Percentiles rank a stretch among this genome's conserved stretches.
Conservation (phyloP, 2,797 vertebrate species). For the Rachycentron canadum region DNA sequence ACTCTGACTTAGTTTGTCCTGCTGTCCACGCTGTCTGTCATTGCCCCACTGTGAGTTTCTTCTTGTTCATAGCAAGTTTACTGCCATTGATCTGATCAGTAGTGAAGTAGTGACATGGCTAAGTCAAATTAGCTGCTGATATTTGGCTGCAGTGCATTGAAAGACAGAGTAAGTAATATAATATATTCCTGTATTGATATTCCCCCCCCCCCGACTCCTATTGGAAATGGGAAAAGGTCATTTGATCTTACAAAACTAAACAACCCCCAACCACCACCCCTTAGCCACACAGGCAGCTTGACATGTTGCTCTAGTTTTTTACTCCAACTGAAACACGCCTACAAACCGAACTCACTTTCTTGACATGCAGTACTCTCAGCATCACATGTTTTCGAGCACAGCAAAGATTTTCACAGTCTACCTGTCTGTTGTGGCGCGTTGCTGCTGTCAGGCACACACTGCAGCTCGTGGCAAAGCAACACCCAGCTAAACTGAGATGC, state of each 20-base stretch:
- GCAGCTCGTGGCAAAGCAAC: conserved; percentile 45
- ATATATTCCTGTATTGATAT: no score
- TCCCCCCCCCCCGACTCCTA: no score
- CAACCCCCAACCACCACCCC: background rate
- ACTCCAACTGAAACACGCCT: background rate
- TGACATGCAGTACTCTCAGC: conserved; percentile 19
- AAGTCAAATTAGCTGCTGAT: no score
- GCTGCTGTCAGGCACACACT: conserved; percentile 41
- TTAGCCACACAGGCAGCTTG: background rate
- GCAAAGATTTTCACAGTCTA: conserved; percentile 13
- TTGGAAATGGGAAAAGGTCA: background rate
- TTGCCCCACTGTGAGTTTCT: no score
- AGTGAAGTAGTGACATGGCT: no score
- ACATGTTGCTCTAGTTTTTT: background rate
- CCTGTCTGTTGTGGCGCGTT: conserved; percentile 37
- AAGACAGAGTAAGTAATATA: no score
- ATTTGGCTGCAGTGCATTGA: no score
- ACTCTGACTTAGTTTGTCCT: no score
- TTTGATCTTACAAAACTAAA: background rate
- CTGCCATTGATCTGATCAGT: no score
- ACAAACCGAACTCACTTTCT: conserved; percentile 6
- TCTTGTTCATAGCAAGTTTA: no score
- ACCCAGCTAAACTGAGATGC: conserved; percentile 21
- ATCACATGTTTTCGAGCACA: conserved; percentile 22
- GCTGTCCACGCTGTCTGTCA: no score